Conservation (phyloP, 2,888 invertebrate species). For the Marasmarcha lunaedactyla region DNA sequence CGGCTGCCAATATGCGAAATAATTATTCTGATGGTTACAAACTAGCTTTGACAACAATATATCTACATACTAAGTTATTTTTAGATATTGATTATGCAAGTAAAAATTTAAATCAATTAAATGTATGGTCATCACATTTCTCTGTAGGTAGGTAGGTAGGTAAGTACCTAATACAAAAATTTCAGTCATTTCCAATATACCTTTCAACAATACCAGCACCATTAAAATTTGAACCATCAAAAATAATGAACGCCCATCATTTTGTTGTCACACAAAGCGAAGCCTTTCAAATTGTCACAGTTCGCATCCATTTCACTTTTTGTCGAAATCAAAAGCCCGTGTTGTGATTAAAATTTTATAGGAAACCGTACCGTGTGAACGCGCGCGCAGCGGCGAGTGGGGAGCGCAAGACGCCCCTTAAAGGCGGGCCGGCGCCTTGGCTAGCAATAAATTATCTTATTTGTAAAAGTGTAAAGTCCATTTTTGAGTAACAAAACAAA, state of each 20-base stretch:
- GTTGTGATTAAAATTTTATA: slow-evolving; percentile 66
- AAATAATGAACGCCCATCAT: not conserved
- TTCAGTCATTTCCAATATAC: too few relatives aligned
- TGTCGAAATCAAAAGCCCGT: slow-evolving; percentile 50
- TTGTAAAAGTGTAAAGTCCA: slow-evolving; percentile 6
- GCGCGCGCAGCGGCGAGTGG: slow-evolving; percentile 43
- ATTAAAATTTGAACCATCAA: not conserved
- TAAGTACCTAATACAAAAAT: too few relatives aligned
- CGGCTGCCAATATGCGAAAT: slow-evolving; percentile 43
- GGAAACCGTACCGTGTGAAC: slow-evolving; percentile 50
- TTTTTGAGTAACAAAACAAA: slow-evolving; percentile 14
- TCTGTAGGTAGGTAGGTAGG: too few relatives aligned
- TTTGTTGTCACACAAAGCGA: not conserved
- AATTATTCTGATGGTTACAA: slow-evolving; percentile 47
- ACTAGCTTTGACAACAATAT: too few relatives aligned
- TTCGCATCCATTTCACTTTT: slow-evolving; percentile 41
- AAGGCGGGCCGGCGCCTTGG: slow-evolving; percentile 43
- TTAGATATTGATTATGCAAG: too few relatives aligned
- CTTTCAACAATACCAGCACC: too few relatives aligned
- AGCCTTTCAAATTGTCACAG: slow-evolving; percentile 31
- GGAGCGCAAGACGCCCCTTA: slow-evolving; percentile 62
- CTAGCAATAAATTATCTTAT: slow-evolving; percentile 26
- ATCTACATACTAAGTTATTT: too few relatives aligned
- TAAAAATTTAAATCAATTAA: too few relatives aligned
- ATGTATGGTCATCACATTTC: too few relatives aligned